Percentiles rank a stretch among this genome's conserved stretches.
These are phyloP conservation scores for Sakesphorus luctuosus DNA, from an alignment of 2,113 vertebrate species.

Conservation along the genomic window DNA sequence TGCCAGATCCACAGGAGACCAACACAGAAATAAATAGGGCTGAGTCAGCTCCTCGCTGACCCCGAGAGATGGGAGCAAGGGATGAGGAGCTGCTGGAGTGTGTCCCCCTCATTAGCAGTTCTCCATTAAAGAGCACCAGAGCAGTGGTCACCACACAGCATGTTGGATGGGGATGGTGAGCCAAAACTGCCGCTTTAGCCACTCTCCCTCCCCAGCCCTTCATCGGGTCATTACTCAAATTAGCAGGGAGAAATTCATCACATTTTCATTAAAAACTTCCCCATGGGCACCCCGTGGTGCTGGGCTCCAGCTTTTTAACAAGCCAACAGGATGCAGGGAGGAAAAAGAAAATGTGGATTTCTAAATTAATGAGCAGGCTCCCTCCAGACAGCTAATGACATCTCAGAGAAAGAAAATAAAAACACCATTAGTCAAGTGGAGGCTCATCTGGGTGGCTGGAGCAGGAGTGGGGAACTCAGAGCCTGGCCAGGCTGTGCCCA, in stretches of 20 bases:
- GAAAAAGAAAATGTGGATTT: not conserved
- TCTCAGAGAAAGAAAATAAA: not conserved
- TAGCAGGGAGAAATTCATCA: constrained; percentile 31
- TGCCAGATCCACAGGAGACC: not conserved
- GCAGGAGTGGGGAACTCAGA: not conserved
- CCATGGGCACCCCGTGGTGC: not conserved
- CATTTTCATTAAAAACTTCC: constrained; percentile 62
- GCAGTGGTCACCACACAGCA: not conserved
- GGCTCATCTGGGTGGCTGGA: not conserved
- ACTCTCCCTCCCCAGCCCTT: not conserved
- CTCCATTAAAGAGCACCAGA: not conserved
- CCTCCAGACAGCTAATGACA: constrained; percentile 45
- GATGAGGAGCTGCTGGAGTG: not conserved
- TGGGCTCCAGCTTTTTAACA: not conserved
- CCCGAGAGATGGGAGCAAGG: not conserved
- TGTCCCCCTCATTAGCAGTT: not conserved
- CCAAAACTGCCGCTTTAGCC: not conserved
- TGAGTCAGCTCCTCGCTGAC: not conserved
- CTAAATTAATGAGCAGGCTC: not conserved
- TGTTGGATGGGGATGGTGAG: fast-evolving
- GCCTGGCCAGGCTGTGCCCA: not conserved
- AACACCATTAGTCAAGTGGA: constrained; percentile 26
- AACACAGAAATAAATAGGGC: fast-evolving
- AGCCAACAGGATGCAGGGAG: not conserved
- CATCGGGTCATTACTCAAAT: not conserved